Conservation (phyloP, 2,797 vertebrate genomes). For the Esox masquinongy region DNA sequence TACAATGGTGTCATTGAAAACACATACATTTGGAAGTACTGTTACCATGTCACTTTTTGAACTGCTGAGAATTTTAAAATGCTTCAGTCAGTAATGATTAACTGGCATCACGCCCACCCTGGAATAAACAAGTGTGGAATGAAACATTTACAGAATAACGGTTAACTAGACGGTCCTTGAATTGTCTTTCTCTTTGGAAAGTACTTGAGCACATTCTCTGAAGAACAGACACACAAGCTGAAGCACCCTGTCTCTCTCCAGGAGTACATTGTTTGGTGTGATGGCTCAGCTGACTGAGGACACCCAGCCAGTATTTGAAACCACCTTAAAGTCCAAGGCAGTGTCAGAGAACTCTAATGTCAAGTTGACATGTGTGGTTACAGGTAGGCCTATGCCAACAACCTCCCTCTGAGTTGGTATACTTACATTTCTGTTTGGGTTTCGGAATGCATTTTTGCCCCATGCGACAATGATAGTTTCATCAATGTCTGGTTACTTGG, state of each 20-base stretch:
- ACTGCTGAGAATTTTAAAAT: slow-evolving; percentile 5
- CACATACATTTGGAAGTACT: slow-evolving; percentile 35
- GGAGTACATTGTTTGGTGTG: slow-evolving; percentile 96
- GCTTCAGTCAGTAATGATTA: slow-evolving; percentile 57
- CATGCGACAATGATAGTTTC: too few relatives aligned
- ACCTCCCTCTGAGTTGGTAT: not conserved
- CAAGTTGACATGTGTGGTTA: slow-evolving; percentile 93
- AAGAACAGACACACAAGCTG: slow-evolving; percentile 23
- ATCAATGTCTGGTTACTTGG: slow-evolving; percentile 41
- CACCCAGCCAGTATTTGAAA: slow-evolving; percentile 93
- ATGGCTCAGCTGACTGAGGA: slow-evolving; percentile 98
- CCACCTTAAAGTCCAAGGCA: slow-evolving; percentile 91
- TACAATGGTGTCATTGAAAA: not conserved
- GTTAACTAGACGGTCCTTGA: slow-evolving; percentile 25
- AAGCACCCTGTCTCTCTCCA: slow-evolving; percentile 53
- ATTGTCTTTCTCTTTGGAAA: slow-evolving; percentile 20
- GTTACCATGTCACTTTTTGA: slow-evolving; percentile 29
- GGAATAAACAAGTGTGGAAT: slow-evolving; percentile 35
- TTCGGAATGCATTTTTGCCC: not conserved
- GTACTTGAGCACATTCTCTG: not conserved
- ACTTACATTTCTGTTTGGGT: slow-evolving; percentile 15
- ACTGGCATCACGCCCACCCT: slow-evolving; percentile 34
- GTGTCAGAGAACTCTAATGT: slow-evolving; percentile 94
- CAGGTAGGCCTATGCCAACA: slow-evolving; percentile 76
- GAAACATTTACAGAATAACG: slow-evolving; percentile 36